Base-by-base conservation (phyloP, 2,113 vertebrate species). In the Rhinolophus ferrumequinum region DNA sequence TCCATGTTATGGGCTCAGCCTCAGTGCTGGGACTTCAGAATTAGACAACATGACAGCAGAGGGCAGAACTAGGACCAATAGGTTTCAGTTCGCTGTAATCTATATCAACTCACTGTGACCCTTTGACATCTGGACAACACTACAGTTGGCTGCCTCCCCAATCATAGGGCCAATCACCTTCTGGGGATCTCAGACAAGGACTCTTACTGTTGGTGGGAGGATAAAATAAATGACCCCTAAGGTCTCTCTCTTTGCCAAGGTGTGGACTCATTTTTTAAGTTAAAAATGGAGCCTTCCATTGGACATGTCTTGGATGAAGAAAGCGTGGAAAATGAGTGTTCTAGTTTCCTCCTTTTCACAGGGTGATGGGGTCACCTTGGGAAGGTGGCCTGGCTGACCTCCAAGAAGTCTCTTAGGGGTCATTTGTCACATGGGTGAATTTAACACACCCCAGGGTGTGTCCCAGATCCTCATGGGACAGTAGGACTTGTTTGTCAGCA, bases 1-100 rank as follows among this genome's bases (percentile, higher is more conserved):
- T 10, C 41, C 41, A 1, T 22, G 0, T 82, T n/a, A 6, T 1
- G 1, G 0, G 2, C 30, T 38, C 44, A 56, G 35, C 30, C 56
- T 73, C 80, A 5, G 75, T 24, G 70, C 28, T 6, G 3, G 52
- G 60, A 35, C 24, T 66, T 79, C 13, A 38, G 54, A 44, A 38
- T 47, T 26, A 69, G 62, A 44, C 72, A 52, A 26, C 41, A 28
- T 3, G 69, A 11, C 84, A 14, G 35, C 30, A 44, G 54, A 88
- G 35, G 9, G 24, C 44, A 33, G 47, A 56, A 35, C 19, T 22
- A 18, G 60, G 72, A 52, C 30, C 33, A 22, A 6, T 14, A 58
- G 56, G 50, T 85, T 80, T 73, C 28, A 54, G 4, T 70, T 85
- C 56, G 14, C 2, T 56, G 26, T n/a, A 12, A n/a, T 75, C n/a